Percentiles rank a stretch among this genome's conserved stretches.
Conservation (phyloP, 2,888 invertebrate species). For the Drosophila kokeensis region DNA sequence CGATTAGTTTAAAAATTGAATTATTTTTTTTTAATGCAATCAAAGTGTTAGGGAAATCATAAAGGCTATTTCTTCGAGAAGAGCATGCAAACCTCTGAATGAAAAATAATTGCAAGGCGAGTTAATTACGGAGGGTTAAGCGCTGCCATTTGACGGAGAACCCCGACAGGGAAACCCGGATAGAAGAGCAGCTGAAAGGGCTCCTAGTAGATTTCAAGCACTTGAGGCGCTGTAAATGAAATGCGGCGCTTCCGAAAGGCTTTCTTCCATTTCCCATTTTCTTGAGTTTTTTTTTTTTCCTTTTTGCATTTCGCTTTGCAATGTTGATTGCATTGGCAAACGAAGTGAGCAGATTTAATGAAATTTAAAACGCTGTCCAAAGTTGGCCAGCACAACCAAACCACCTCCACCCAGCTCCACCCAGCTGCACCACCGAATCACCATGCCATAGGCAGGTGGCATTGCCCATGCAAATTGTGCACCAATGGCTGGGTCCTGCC, state of each 20-base stretch:
- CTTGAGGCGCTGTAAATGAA: slow-evolving; percentile 75
- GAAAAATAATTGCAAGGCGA: slow-evolving; percentile 46
- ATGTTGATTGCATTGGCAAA: slow-evolving; percentile 79
- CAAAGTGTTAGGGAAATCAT: background rate
- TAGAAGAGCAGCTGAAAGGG: background rate
- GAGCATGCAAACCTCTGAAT: background rate
- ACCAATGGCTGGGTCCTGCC: slow-evolving; percentile 14
- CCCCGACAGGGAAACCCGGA: background rate
- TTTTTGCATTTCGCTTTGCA: slow-evolving; percentile 29
- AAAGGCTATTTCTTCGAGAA: background rate
- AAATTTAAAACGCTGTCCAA: slow-evolving; percentile 73
- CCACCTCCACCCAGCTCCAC: background rate
- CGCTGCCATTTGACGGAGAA: slow-evolving; percentile 27
- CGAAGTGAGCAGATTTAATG: slow-evolving; percentile 80
- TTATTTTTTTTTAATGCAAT: background rate
- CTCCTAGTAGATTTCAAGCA: slow-evolving; percentile 70
- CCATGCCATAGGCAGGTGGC: slow-evolving; percentile 33
- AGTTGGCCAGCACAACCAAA: slow-evolving; percentile 36
- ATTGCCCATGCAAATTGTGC: slow-evolving; percentile 60
- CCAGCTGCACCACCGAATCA: background rate
- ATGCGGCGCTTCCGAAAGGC: slow-evolving; percentile 50
- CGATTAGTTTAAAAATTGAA: background rate
- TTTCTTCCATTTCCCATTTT: slow-evolving; percentile 38
- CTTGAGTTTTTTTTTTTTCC: background rate
- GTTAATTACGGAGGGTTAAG: slow-evolving; percentile 76